These are phyloP conservation scores for Hyphantria cunea DNA, from an alignment of 1,140 invertebrate species.

Conservation along the genomic window DNA sequence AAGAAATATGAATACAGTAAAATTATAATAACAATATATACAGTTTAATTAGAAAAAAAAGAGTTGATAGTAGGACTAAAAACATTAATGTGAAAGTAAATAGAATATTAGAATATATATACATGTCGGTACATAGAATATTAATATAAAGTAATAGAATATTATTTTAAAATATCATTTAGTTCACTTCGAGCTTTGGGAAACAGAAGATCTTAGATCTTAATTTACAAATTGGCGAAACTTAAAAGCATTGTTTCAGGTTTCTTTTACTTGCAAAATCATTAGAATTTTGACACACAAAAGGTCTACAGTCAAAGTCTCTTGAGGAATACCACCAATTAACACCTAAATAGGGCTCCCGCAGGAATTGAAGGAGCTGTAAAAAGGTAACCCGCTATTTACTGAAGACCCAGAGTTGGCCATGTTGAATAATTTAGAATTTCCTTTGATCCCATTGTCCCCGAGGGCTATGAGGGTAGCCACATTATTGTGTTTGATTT, in stretches of 20 bases:
- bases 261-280: neutral
- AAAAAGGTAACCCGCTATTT: slow-evolving; percentile 39
- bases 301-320: slow-evolving; percentile 18
- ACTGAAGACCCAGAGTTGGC: slow-evolving; percentile 30
- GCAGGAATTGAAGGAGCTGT: slow-evolving; percentile 16
- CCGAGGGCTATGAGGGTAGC: slow-evolving; percentile 27
- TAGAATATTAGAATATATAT: too few relatives aligned
- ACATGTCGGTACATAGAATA: too few relatives aligned
- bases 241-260: neutral
- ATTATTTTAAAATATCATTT: neutral
- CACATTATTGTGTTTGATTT: slow-evolving; percentile 32
- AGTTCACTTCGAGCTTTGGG: neutral
- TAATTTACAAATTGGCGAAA: neutral
- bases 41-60: too few relatives aligned
- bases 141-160: too few relatives aligned
- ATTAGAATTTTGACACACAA: slow-evolving; percentile 10
- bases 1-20: too few relatives aligned
- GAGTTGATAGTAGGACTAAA: too few relatives aligned
- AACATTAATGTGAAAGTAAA: too few relatives aligned
- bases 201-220: too few relatives aligned
- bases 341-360: slow-evolving; percentile 36
- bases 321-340: slow-evolving; percentile 35
- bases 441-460: slow-evolving; percentile 32
- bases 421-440: slow-evolving; percentile 42
- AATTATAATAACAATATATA: too few relatives aligned